These are phyloP conservation scores for Lamprotornis superbus DNA, from an alignment of 2,113 vertebrate genomes.

Conservation along the genomic window DNA sequence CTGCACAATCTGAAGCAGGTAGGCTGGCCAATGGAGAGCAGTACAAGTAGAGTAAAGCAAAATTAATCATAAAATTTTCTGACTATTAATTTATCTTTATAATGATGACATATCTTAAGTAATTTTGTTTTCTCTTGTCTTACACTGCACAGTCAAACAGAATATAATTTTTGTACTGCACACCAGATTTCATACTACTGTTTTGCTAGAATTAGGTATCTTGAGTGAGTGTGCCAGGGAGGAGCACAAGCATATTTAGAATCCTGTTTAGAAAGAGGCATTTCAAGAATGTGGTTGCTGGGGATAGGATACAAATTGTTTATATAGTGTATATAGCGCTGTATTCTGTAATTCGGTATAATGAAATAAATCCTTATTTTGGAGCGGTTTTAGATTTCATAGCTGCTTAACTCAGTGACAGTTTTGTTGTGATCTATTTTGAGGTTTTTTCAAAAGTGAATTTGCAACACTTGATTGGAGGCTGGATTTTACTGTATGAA, in stretches of 20 bases:
- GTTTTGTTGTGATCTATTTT: slow-evolving; percentile 51
- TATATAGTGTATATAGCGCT: not conserved
- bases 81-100: slow-evolving; percentile 74
- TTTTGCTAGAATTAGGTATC: slow-evolving; percentile 30
- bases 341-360: slow-evolving; percentile 53
- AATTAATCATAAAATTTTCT: slow-evolving; percentile 76
- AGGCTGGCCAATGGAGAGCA: slow-evolving; percentile 70
- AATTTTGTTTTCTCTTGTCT: slow-evolving; percentile 61
- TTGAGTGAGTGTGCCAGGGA: slow-evolving; percentile 37
- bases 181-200: slow-evolving; percentile 45
- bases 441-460: slow-evolving; percentile 42
- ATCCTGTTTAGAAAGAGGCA: slow-evolving; percentile 46
- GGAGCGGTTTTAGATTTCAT: slow-evolving; percentile 38
- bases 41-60: slow-evolving; percentile 67
- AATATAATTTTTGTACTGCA: slow-evolving; percentile 54
- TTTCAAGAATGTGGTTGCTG: slow-evolving; percentile 62
- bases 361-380: slow-evolving; percentile 64
- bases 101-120: slow-evolving; percentile 36
- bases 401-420: slow-evolving; percentile 58
- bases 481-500: slow-evolving; percentile 41
- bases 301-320: slow-evolving; percentile 51
- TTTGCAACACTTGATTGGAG: slow-evolving; percentile 17
- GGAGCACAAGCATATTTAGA: slow-evolving; percentile 50
- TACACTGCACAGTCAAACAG: slow-evolving; percentile 23
- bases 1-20: slow-evolving; percentile 84